Evolutionary conservation across 2,888 invertebrate genomes (phyloP), one percentile per base, ranked within the genome.

Genomic region (Dicyrtomina minuta): DNA sequence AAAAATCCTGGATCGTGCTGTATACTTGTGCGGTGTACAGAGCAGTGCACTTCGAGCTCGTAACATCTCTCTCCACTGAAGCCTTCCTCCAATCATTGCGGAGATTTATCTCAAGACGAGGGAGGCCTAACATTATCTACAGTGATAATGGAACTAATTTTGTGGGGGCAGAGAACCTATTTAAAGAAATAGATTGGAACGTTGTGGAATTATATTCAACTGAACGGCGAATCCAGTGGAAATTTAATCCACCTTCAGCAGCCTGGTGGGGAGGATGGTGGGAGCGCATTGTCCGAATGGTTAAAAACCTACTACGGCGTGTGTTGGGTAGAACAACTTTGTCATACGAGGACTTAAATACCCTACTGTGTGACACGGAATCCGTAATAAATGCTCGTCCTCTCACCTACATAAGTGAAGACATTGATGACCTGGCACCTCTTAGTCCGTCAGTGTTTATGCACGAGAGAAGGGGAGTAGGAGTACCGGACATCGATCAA

Each of bases 21-120:
- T 80, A 80, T 66, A 82, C 82, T 0, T 83, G 82, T 76, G 80
- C 82, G 0, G 74, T 81, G 0, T 81, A 81, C 43, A 68, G 81
- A 15, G 78, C 79, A 0, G 73, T 82, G 4, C 81, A 82, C 71
- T 72, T 83, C n/a, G 82, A 83, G 71, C 39, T 80, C 1, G 75
- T 80, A n/a, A n/a, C 0, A 68, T 70, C 0, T 76, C 79, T 17
- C 70, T 81, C 22, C 76, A 79, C 80, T 0, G 68, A 75, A 15
- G 67, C 71, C n/a, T 81, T 81, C 68, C 20, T 81, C 12, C 72
- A 75, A 56, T 77, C 78, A 5, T 26, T 49, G n/a, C 22, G 64
- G 13, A 46, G 64, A 24, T 64, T 64, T 27, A 33, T 46, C 15
- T 22, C 27, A 1, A 4, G 64, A 17, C 22, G 64, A 20, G 64